Evolutionary conservation across 2,888 invertebrate species (phyloP).

Genomic region (Panorpa germanica): DNA sequence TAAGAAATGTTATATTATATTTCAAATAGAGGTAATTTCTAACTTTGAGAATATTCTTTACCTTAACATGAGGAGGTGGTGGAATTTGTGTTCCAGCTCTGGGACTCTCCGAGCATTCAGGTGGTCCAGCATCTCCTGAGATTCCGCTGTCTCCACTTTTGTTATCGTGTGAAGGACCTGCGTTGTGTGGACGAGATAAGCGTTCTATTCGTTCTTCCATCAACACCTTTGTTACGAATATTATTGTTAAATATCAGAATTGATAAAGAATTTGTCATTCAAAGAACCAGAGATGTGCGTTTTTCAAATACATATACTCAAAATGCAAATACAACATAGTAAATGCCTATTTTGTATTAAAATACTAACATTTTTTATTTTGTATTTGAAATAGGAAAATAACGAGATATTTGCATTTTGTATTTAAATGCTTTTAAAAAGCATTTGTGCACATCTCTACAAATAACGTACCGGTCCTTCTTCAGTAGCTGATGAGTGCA

Average conservation of each 20-base stretch:
- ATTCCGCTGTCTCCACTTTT: slow-evolving; percentile 74
- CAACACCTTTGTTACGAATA: slow-evolving; percentile 20
- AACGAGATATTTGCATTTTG: too few relatives aligned
- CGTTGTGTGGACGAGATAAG: slow-evolving; percentile 29
- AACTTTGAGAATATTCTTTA: not conserved
- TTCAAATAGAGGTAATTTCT: slow-evolving; percentile 1
- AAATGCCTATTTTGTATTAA: too few relatives aligned
- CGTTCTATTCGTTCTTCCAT: slow-evolving; percentile 32
- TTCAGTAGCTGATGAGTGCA: too few relatives aligned
- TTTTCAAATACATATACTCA: too few relatives aligned
- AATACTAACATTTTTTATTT: too few relatives aligned
- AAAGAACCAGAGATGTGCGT: too few relatives aligned
- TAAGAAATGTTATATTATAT: too few relatives aligned
- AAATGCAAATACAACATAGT: too few relatives aligned
- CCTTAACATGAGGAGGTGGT: slow-evolving; percentile 1
- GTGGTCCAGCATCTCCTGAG: slow-evolving; percentile 53
- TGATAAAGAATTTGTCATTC: not conserved
- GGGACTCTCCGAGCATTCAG: slow-evolving; percentile 16
- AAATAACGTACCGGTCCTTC: slow-evolving; percentile 16
- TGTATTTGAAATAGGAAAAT: too few relatives aligned
- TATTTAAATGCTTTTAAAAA: too few relatives aligned
- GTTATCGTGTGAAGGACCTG: slow-evolving; percentile 31
- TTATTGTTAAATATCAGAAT: not conserved
- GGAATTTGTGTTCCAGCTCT: slow-evolving; percentile 3
- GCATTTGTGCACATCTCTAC: too few relatives aligned